These are phyloP conservation scores for Pardosa pseudoannulata DNA, from an alignment of 2,888 invertebrate species.

Conservation along the genomic window DNA sequence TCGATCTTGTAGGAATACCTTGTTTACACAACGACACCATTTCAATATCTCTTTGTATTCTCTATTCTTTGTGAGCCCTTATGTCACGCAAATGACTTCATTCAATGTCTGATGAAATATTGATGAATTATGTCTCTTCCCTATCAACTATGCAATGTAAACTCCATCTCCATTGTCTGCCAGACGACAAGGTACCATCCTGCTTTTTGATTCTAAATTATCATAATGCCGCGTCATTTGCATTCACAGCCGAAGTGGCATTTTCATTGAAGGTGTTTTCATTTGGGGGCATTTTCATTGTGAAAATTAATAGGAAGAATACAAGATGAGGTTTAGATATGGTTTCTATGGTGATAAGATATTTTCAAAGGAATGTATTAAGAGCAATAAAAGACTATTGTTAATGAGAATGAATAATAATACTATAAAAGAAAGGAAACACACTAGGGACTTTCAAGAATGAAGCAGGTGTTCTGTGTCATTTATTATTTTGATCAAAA, in stretches of 20 bases:
- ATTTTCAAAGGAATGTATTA: background rate
- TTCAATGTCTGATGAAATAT: background rate
- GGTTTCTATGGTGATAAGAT: background rate
- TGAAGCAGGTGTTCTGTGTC: too few species aligned
- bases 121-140: background rate
- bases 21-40: background rate
- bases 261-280: constrained; percentile 1
- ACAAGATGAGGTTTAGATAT: background rate
- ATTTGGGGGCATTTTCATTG: background rate
- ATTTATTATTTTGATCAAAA: too few species aligned
- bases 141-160: background rate
- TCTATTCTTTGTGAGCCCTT: background rate
- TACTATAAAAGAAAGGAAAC: too few species aligned
- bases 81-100: constrained; percentile 18
- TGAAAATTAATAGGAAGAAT: background rate
- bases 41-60: background rate
- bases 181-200: background rate
- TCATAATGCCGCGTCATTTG: background rate
- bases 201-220: background rate
- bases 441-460: too few species aligned
- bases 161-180: background rate
- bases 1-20: background rate
- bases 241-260: background rate
- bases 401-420: background rate
- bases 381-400: background rate